phyloP scores from a whole-genome alignment of 2,113 vertebrate genomes.

The Colius striatus region DNA sequence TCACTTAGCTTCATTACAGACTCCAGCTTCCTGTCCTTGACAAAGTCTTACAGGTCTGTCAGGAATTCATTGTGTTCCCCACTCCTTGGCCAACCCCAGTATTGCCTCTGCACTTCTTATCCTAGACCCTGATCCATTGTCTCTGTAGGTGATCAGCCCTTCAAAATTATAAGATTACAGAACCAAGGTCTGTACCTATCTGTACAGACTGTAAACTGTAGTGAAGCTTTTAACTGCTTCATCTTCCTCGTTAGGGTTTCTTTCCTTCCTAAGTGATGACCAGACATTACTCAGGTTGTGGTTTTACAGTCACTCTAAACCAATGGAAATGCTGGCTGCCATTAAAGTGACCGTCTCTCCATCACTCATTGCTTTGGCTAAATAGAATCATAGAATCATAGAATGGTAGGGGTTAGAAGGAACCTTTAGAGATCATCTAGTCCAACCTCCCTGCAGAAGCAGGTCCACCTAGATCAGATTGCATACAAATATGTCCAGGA shows the following conservation, averaged over 20 bases:
- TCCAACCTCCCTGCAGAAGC: too few species aligned
- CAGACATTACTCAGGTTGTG: background rate
- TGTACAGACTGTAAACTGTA: background rate
- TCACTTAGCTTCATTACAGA: background rate
- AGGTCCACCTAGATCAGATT: too few species aligned
- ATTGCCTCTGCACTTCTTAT: background rate
- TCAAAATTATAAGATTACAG: background rate
- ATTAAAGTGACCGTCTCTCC: background rate
- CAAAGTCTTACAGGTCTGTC: background rate
- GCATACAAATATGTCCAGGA: too few species aligned
- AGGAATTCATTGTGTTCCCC: background rate
- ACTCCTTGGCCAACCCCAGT: accelerated
- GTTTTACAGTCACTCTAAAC: background rate
- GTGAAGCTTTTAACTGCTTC: background rate
- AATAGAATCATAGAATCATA: too few species aligned
- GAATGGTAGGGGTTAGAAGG: too few species aligned
- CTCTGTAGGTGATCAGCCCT: background rate
- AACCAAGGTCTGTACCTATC: background rate
- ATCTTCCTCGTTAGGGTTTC: background rate
- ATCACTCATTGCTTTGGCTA: background rate
- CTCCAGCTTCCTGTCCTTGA: background rate
- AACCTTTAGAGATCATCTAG: too few species aligned
- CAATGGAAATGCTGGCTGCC: background rate
- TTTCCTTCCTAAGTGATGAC: background rate
- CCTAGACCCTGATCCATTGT: background rate